phyloP scores from a whole-genome alignment of 2,888 invertebrate genomes.

The Ectemnius continuus region DNA sequence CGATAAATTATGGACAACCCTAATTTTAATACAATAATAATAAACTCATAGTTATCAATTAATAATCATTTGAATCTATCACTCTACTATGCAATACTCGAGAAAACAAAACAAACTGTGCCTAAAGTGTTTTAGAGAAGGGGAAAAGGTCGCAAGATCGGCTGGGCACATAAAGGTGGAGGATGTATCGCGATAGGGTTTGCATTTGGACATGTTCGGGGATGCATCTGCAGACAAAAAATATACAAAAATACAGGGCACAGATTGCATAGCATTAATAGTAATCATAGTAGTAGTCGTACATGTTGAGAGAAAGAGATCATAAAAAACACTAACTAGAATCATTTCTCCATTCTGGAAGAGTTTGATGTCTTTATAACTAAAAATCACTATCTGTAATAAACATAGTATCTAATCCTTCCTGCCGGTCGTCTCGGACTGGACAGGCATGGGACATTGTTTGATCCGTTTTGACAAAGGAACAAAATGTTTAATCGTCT shows the following conservation, averaged over 20 bases:
- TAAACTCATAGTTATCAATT: slow-evolving; percentile 30
- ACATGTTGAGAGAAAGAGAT: slow-evolving; percentile 77
- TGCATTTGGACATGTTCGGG: neutral
- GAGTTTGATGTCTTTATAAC: slow-evolving; percentile 70
- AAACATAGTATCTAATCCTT: slow-evolving; percentile 72
- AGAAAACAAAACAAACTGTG: slow-evolving; percentile 65
- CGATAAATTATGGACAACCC: slow-evolving; percentile 77
- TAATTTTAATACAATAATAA: slow-evolving; percentile 66
- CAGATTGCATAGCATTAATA: slow-evolving; percentile 74
- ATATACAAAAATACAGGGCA: slow-evolving; percentile 65
- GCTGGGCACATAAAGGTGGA: neutral
- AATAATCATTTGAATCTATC: slow-evolving; percentile 66
- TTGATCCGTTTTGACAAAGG: slow-evolving; percentile 67
- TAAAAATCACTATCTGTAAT: slow-evolving; percentile 74
- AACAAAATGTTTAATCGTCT: slow-evolving; percentile 74
- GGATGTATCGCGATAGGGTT: neutral
- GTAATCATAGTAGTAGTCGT: slow-evolving; percentile 73
- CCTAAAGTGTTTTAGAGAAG: slow-evolving; percentile 36
- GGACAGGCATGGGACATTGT: slow-evolving; percentile 53
- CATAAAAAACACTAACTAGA: slow-evolving; percentile 79
- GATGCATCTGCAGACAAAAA: slow-evolving; percentile 53
- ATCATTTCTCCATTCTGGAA: slow-evolving; percentile 70
- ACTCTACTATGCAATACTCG: slow-evolving; percentile 65
- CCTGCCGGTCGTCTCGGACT: slow-evolving; percentile 39
- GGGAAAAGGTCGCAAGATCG: slow-evolving; percentile 21